phyloP scores from a whole-genome alignment of 2,888 invertebrate species.

The Rosalia funebris region DNA sequence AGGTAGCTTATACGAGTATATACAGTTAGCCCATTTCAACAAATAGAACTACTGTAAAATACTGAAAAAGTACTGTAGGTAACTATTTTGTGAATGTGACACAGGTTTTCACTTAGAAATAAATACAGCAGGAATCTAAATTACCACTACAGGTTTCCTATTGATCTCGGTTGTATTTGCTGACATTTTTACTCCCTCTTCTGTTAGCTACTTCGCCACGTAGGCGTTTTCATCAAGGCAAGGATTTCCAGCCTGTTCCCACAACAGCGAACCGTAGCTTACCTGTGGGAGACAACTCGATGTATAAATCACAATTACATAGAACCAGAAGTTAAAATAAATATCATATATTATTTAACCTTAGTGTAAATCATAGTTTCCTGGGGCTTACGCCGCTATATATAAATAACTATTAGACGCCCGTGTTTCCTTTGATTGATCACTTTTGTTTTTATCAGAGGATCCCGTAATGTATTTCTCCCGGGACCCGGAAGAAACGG shows the following conservation, averaged over 20 bases:
- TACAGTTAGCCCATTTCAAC: too few species aligned
- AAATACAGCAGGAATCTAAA: too few species aligned
- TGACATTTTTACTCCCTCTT: too few species aligned
- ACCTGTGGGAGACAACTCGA: neutral
- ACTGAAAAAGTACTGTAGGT: too few species aligned
- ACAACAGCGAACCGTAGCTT: neutral
- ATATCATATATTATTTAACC: neutral
- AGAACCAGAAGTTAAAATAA: constrained; percentile 4
- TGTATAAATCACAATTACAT: neutral
- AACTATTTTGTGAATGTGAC: too few species aligned
- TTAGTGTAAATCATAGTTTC: constrained; percentile 1
- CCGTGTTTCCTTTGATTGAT: neutral
- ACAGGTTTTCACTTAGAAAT: too few species aligned
- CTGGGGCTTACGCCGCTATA: neutral
- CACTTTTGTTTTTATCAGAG: neutral
- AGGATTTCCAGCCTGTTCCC: neutral
- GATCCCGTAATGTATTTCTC: neutral
- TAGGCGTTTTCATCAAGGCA: neutral
- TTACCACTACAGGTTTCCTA: too few species aligned
- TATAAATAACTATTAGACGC: constrained; percentile 5
- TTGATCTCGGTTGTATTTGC: too few species aligned
- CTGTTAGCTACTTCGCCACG: neutral
- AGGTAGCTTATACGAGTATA: too few species aligned
- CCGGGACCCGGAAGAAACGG: neutral
- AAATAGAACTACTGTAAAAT: too few species aligned